Evolutionary conservation across 2,888 invertebrate species (phyloP).

Genomic region (Micoletzkya japonica): DNA sequence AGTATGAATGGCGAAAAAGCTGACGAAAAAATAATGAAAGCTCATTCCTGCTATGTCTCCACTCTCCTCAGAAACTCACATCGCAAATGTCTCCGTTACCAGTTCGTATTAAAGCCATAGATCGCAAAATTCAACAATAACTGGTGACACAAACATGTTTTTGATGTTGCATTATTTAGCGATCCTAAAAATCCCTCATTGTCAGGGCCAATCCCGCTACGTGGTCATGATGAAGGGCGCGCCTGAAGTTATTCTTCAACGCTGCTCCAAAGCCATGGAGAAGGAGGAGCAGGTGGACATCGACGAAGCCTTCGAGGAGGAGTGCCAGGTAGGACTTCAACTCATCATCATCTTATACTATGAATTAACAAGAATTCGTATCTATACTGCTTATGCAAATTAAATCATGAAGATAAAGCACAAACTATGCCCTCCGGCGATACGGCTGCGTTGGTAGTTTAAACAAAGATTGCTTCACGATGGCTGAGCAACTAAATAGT

Average conservation of each 20-base stretch:
- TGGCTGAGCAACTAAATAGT: too few species aligned
- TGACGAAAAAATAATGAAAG: too few species aligned
- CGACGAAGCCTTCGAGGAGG: slow-evolving; percentile 49
- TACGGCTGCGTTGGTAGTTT: too few species aligned
- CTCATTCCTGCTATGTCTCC: not conserved
- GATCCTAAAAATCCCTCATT: not conserved
- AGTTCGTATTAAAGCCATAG: too few species aligned
- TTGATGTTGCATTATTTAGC: not conserved
- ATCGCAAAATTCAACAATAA: too few species aligned
- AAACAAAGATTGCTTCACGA: too few species aligned
- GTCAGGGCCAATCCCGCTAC: slow-evolving; percentile 44
- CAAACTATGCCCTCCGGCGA: too few species aligned
- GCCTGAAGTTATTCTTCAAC: slow-evolving; percentile 57
- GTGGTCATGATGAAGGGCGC: slow-evolving; percentile 62
- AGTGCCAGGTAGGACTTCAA: slow-evolving; percentile 54
- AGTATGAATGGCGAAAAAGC: too few species aligned
- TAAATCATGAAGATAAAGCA: too few species aligned
- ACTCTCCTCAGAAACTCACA: not conserved
- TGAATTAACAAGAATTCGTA: too few species aligned
- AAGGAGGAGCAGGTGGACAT: slow-evolving; percentile 50
- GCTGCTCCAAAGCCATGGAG: slow-evolving; percentile 43
- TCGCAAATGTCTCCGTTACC: not conserved
- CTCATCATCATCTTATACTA: too few species aligned
- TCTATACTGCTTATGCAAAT: too few species aligned
- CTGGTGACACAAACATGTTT: not conserved